Base-by-base conservation (phyloP, 2,797 vertebrate species). In the Lithobates pipiens region DNA sequence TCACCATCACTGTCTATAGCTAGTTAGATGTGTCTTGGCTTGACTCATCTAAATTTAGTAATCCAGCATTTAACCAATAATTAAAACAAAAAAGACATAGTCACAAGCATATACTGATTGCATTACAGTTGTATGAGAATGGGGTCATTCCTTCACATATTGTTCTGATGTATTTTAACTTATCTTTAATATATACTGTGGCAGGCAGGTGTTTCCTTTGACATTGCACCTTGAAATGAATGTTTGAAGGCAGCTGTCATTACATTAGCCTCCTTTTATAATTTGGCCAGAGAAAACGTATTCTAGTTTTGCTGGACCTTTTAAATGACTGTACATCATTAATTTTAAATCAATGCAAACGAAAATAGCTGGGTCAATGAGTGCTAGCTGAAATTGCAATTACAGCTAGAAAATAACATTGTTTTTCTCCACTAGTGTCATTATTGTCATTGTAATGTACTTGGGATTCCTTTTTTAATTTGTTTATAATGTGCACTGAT, bases 321-420 rank as follows among this genome's bases (percentile, higher is more conserved):
- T 75, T 71, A 73, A 29, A 85, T 25, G 5, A 85, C 7, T 65
- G 70, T 75, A 85, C 70, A 80, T 44, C 67, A 85, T 80, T 80
- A 85, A 25, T 13, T 70, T 32, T 61, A 84, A 29, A 84, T 42
- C 29, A 68, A 76, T 72, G 34, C 65, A 77, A 57, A 44, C 27
- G 25, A 7, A 84, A 57, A 67, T 77, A 67, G 76, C 54, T 27
- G 15, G 44, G 82, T 84, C 74, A 81, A 39, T 69, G n/a, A 54
- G 34, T 80, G 21, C 68, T 29, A 15, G 27, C 67, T 13, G 65
- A 72, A 69, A 36, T 69, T 39, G 79, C 54, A 61, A 81, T 57
- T 72, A 54, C 67, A 61, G 34, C n/a, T 27, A 36, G 9, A 34
- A 39, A 80, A 80, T 32, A 44, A 32, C 69, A 61, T 54, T 15